phyloP scores from a whole-genome alignment of 2,888 invertebrate species.

The Andrena chrysosceles region DNA sequence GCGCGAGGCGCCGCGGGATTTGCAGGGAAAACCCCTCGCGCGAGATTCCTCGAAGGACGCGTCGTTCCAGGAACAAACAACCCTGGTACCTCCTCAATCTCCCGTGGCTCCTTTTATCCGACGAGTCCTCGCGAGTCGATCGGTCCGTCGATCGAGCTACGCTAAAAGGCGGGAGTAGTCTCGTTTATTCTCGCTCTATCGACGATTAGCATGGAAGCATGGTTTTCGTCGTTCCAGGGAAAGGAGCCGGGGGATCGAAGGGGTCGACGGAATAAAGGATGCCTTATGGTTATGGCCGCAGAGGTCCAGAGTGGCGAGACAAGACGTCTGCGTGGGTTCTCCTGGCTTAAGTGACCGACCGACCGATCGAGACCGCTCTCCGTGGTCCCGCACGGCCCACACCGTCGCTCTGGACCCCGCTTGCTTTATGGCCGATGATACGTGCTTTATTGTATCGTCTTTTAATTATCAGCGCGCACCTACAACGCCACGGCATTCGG shows the following conservation, averaged over 20 bases:
- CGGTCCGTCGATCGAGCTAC: background rate
- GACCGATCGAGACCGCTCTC: conserved; percentile 59
- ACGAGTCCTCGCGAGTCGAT: background rate
- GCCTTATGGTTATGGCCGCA: conserved; percentile 82
- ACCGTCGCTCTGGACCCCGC: conserved; percentile 68
- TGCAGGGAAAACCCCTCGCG: conserved; percentile 28
- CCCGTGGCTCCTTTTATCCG: background rate
- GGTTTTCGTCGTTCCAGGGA: conserved; percentile 55
- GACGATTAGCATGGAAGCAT: conserved; percentile 61
- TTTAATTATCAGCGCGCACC: conserved; percentile 85
- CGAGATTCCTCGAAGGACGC: conserved; percentile 20
- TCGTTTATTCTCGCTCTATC: conserved; percentile 60
- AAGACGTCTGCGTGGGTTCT: conserved; percentile 82
- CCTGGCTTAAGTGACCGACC: conserved; percentile 73
- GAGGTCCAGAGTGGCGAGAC: conserved; percentile 76
- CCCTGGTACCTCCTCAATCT: conserved; percentile 7
- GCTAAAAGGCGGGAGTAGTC: conserved; percentile 56
- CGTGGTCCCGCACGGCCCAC: conserved; percentile 73
- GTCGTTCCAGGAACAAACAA: conserved; percentile 12
- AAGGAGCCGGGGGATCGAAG: conserved; percentile 31
- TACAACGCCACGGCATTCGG: conserved; percentile 84
- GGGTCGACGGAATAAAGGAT: conserved; percentile 73
- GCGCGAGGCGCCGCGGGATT: conserved; percentile 4
- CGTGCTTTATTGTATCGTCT: conserved; percentile 85
- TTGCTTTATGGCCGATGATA: conserved; percentile 84